Conservation (phyloP, 2,113 vertebrate genomes). For the Onychostoma macrolepis region DNA sequence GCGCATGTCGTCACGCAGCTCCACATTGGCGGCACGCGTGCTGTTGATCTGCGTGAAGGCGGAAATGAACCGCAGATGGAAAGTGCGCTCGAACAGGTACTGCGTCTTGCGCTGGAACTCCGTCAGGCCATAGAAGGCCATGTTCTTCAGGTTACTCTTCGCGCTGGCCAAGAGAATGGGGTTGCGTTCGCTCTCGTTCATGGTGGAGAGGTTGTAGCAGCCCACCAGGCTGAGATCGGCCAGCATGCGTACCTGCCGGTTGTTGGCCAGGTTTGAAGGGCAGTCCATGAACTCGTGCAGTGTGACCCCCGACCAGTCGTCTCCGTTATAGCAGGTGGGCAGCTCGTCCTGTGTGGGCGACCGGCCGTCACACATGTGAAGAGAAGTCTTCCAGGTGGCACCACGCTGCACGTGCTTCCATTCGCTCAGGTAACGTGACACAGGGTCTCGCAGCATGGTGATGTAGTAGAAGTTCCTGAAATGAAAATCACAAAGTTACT, state of each 20-base stretch:
- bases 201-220: conserved; percentile 97
- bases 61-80: conserved; percentile 94
- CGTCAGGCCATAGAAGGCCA: conserved; percentile 97
- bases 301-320: conserved; percentile 95
- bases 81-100: conserved; percentile 97
- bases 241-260: conserved; percentile 97
- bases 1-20: conserved; percentile 84
- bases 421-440: conserved; percentile 96
- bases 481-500: conserved; percentile 67
- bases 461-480: conserved; percentile 99
- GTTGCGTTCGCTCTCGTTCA: conserved; percentile 91
- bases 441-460: conserved; percentile 96
- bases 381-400: conserved; percentile 96
- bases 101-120: conserved; percentile 98
- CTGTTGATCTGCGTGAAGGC: conserved; percentile 97
- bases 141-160: conserved; percentile 95
- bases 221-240: conserved; percentile 96
- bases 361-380: conserved; percentile 96
- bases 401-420: conserved; percentile 98
- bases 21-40: conserved; percentile 93
- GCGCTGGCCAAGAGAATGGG: conserved; percentile 90
- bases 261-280: conserved; percentile 92
- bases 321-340: conserved; percentile 91
- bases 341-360: conserved; percentile 94
- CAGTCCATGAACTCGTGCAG: conserved; percentile 94